These are phyloP conservation scores for Frankliniella fusca DNA, from an alignment of 2,888 invertebrate species.

Conservation along the genomic window DNA sequence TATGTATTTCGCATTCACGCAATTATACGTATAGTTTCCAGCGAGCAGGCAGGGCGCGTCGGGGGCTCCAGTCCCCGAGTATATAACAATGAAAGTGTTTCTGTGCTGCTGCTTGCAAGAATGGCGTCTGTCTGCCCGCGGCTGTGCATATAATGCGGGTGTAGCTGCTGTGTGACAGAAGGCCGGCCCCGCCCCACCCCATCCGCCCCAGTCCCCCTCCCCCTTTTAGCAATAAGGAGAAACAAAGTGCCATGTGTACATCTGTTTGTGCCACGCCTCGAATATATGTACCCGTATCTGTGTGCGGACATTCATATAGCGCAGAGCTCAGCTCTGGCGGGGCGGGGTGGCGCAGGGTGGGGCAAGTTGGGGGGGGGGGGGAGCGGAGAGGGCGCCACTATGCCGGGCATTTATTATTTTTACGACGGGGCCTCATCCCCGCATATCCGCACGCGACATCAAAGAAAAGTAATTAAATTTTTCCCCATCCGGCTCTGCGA, in stretches of 20 bases:
- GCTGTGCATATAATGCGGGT: too few relatives aligned
- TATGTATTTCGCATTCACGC: too few relatives aligned
- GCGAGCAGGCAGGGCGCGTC: too few relatives aligned
- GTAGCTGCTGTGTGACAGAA: too few relatives aligned
- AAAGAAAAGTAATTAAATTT: slow-evolving; percentile 18
- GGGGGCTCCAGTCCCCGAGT: too few relatives aligned
- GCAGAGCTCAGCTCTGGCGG: not conserved
- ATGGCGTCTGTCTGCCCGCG: too few relatives aligned
- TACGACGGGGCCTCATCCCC: slow-evolving; percentile 7
- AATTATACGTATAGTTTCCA: too few relatives aligned
- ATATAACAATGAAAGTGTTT: too few relatives aligned
- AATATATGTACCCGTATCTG: not conserved
- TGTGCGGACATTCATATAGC: slow-evolving; percentile 11
- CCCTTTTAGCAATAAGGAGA: not conserved
- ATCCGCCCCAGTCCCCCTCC: not conserved
- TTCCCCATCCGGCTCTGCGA: not conserved
- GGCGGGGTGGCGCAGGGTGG: not conserved
- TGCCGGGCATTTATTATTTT: not conserved
- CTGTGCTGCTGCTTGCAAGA: too few relatives aligned
- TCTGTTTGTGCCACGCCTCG: not conserved
- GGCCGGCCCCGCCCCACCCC: not conserved
- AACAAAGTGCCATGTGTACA: slow-evolving; percentile 12
- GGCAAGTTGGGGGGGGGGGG: not conserved
- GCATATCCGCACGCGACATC: slow-evolving; percentile 8
- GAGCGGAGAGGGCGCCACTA: not conserved